These are phyloP conservation scores for Eupithecia dodoneata DNA, from an alignment of 2,888 invertebrate genomes.

Conservation along the genomic window DNA sequence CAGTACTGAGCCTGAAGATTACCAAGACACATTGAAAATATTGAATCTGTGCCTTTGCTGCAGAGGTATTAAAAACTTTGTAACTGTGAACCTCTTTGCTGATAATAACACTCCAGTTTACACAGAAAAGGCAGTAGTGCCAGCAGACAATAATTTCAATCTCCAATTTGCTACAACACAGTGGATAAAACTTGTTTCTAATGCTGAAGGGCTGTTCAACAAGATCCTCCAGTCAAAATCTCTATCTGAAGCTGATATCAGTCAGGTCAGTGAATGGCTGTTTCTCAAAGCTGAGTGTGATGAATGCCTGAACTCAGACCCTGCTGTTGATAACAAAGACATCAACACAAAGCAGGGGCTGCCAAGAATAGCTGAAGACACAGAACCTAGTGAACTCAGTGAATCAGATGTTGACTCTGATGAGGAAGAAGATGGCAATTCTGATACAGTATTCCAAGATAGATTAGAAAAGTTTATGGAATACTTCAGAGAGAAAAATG, in stretches of 20 bases:
- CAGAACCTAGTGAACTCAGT: slow-evolving; percentile 85
- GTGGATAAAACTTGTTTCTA: slow-evolving; percentile 91
- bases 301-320: slow-evolving; percentile 88
- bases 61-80: slow-evolving; percentile 88
- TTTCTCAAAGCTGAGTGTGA: slow-evolving; percentile 94
- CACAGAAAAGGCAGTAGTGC: slow-evolving; percentile 66
- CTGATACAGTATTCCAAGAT: slow-evolving; percentile 87
- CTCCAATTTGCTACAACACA: slow-evolving; percentile 93
- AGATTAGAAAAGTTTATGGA: slow-evolving; percentile 89
- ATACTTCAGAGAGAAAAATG: slow-evolving; percentile 88
- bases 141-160: slow-evolving; percentile 84
- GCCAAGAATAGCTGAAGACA: slow-evolving; percentile 80
- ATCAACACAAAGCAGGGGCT: slow-evolving; percentile 73
- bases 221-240: slow-evolving; percentile 88
- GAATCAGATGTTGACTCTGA: slow-evolving; percentile 86
- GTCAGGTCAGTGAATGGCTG: slow-evolving; percentile 91
- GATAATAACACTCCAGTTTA: slow-evolving; percentile 85
- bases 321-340: slow-evolving; percentile 75
- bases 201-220: slow-evolving; percentile 93
- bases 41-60: slow-evolving; percentile 87
- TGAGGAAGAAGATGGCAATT: slow-evolving; percentile 83
- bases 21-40: slow-evolving; percentile 88
- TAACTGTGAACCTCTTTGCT: slow-evolving; percentile 88
- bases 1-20: slow-evolving; percentile 87
- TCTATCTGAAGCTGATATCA: slow-evolving; percentile 88